phyloP scores from a whole-genome alignment of 2,888 invertebrate genomes.

The Lissonota sp. region DNA sequence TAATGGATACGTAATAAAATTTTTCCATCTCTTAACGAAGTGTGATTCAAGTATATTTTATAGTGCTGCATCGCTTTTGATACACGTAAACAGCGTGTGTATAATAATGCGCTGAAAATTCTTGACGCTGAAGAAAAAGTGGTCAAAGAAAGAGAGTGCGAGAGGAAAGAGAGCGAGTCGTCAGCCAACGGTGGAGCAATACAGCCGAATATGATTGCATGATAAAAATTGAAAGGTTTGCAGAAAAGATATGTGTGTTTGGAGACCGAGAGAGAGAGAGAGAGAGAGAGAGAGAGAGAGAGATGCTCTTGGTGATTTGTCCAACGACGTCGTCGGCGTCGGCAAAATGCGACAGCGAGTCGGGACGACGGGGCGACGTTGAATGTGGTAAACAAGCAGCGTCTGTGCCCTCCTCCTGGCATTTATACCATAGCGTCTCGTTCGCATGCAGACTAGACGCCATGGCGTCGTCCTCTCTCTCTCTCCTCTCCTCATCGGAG shows the following conservation, averaged over 20 bases:
- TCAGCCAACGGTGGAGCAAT: constrained; percentile 23
- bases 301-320: constrained; percentile 50
- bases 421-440: constrained; percentile 2
- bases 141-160: not conserved
- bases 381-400: constrained; percentile 56
- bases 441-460: constrained; percentile 47
- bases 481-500: not conserved
- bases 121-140: constrained; percentile 5
- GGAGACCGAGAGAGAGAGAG: not conserved
- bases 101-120: not conserved
- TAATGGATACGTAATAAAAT: constrained; percentile 34
- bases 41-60: constrained; percentile 20
- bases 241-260: constrained; percentile 20
- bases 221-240: constrained; percentile 59
- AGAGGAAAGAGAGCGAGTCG: not conserved
- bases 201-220: constrained; percentile 46
- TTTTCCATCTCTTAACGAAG: constrained; percentile 8
- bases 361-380: constrained; percentile 53
- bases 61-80: constrained; percentile 30
- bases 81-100: constrained; percentile 19
- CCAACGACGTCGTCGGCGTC: constrained; percentile 56
- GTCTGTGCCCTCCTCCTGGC: not conserved
- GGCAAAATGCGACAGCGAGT: constrained; percentile 56
- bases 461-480: constrained; percentile 56
- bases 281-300: not conserved